Percentiles rank a stretch among this genome's conserved stretches.
Evolutionary conservation across 1,140 invertebrate genomes (phyloP).

Genomic region (Holotrichia oblita): DNA sequence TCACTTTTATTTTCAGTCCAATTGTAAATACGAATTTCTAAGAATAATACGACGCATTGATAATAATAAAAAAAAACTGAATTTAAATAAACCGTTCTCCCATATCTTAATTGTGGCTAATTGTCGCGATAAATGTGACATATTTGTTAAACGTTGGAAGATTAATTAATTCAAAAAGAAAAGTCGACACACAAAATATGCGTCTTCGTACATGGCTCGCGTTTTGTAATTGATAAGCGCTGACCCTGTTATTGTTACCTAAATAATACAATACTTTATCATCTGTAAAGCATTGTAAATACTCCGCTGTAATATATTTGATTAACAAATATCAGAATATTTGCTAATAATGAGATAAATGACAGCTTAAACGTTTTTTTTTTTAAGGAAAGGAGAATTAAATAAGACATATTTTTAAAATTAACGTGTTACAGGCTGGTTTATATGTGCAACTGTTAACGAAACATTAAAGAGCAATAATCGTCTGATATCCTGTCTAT

Average conservation of each 20-base stretch:
- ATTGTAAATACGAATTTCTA: background rate
- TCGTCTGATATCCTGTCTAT: too few species aligned
- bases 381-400: too few species aligned
- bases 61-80: background rate
- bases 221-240: background rate
- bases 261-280: background rate
- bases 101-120: slow-evolving; percentile 5
- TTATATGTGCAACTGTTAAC: too few species aligned
- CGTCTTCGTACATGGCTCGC: background rate
- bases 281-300: background rate
- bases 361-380: too few species aligned
- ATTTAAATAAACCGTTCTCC: background rate
- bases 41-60: background rate
- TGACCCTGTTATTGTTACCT: background rate
- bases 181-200: background rate
- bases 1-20: background rate
- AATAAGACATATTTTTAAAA: too few species aligned
- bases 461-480: too few species aligned
- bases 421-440: too few species aligned
- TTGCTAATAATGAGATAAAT: too few species aligned
- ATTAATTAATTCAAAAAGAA: background rate
- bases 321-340: too few species aligned
- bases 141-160: background rate
- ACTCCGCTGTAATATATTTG: background rate
- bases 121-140: slow-evolving; percentile 1